Base-by-base conservation (phyloP, 2,888 invertebrate species). In the Diarsia mendica region DNA sequence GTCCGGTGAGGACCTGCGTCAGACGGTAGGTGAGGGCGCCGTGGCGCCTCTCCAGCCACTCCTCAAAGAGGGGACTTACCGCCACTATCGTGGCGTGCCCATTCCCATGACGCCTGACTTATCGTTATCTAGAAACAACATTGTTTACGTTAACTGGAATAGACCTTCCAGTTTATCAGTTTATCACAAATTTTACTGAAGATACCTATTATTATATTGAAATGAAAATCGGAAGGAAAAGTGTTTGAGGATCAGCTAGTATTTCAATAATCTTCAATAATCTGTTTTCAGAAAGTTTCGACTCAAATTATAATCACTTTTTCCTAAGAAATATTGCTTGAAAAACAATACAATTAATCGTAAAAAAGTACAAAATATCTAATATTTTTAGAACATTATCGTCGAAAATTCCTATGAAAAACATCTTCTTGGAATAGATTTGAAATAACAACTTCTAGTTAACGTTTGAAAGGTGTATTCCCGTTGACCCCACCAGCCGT, bases 121-220 rank as follows among this genome's bases (percentile, higher is more conserved):
- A 44, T 76, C 48, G 13, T n/a, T 49, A 44, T 58, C 48, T 49
- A 49, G 28, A 65, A 28, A 49, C 9, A 65, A 44, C 48, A 46
- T 53, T 53, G 15, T 63, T 51, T 75, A 53, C 18, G n/a, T 61
- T 33, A 20, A 18, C n/a, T n/a, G 18, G 2, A 51, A 51, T 15
- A 15, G 20, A 15, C 15, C 23, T 75, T 61, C 9, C 6, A 46
- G 5, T 75, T 23, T 3, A 75, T 58, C 15, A 28, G 8, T 15
- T n/a, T n/a, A n/a, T n/a, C n/a, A n/a, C 5, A 3, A 44, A 61
- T 60, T n/a, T 73, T 51, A 28, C 13, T 44, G 9, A 1, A 51
- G 11, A 49, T 72, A 28, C 28, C 28, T 28, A 28, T 28, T 28
- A 9, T 18, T 23, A 60, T 23, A 44, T 18, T 44, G 15, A 0